Base-by-base conservation (phyloP, 2,113 vertebrate genomes). In the Pseudopodoces humilis region DNA sequence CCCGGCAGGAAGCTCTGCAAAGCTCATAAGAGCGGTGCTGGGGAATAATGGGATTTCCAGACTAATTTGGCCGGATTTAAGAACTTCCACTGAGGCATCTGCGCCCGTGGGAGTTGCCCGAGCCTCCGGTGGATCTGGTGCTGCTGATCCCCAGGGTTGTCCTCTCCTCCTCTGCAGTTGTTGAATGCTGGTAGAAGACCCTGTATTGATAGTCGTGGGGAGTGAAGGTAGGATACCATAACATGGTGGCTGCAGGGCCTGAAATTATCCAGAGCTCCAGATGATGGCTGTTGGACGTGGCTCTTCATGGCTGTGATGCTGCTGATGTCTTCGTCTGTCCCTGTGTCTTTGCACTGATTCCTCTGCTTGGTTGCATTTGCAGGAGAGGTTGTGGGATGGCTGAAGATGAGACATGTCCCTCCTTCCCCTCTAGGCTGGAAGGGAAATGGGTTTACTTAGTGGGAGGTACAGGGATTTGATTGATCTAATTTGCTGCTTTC, bases 31-130 rank as follows among this genome's bases (percentile, higher is more conserved):
- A 92, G 67, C 33, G 4, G 37, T 0, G 0, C 52, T 62, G 64
- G 62, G 82, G 62, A 92, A 25, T 96, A 92, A 97, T 96, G 94
- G 94, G 86, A 70, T 95, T 96, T 96, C 94, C 97, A 97, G 92
- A 43, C 35, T 70, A 53, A 94, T 91, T 86, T 86, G 78, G 47
- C 93, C 1, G 19, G 68, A 93, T 91, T 86, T 55, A 49, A 20
- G 65, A 89, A 62, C 91, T 88, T 95, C 89, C 91, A 86, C 39
- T 83, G 82, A 58, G 86, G 71, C 82, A 84, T 94, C 83, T 72
- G 59, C 1, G 0, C 94, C 65, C 5, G 1, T 91, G 94, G 93
- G 96, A 93, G 74, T 55, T 90, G 55, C 47, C 56, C 0, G 0
- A 83, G 58, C 80, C 63, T 95, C 77, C 0, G 0, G 87, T 1